Percentiles rank a stretch among this genome's conserved stretches.
These are phyloP conservation scores for Metallyticus violacea DNA, from an alignment of 2,888 invertebrate genomes.

Conservation along the genomic window DNA sequence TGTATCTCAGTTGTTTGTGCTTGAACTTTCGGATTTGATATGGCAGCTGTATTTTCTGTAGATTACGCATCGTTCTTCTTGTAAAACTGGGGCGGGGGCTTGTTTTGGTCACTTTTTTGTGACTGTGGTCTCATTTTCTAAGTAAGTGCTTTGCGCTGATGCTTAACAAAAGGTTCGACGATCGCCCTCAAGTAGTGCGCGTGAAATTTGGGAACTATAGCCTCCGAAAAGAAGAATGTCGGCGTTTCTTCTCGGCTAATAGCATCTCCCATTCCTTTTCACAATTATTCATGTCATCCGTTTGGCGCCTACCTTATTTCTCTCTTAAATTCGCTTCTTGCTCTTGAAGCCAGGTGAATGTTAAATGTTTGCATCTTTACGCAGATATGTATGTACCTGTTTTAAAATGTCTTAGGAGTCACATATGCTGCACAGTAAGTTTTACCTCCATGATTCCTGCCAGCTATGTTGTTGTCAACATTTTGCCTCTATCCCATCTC, in stretches of 20 bases:
- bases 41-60: neutral
- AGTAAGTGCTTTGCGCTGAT: neutral
- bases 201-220: slow-evolving; percentile 16
- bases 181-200: neutral
- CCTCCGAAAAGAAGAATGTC: neutral
- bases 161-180: neutral
- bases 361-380: neutral
- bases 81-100: neutral
- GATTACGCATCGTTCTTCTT: neutral
- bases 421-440: no score
- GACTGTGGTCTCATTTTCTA: neutral
- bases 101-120: neutral
- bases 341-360: no score
- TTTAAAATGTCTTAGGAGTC: no score
- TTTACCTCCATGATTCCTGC: no score
- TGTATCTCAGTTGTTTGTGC: neutral
- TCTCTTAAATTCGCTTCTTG: neutral
- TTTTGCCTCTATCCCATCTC: no score
- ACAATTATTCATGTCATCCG: neutral
- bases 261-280: neutral
- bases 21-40: neutral
- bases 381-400: no score
- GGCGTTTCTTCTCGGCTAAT: neutral
- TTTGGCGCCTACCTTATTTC: neutral
- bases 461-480: no score